Evolutionary conservation across 2,888 invertebrate species (phyloP), one percentile per base, ranked within the genome.

Genomic region (Hoplodrina ambigua): DNA sequence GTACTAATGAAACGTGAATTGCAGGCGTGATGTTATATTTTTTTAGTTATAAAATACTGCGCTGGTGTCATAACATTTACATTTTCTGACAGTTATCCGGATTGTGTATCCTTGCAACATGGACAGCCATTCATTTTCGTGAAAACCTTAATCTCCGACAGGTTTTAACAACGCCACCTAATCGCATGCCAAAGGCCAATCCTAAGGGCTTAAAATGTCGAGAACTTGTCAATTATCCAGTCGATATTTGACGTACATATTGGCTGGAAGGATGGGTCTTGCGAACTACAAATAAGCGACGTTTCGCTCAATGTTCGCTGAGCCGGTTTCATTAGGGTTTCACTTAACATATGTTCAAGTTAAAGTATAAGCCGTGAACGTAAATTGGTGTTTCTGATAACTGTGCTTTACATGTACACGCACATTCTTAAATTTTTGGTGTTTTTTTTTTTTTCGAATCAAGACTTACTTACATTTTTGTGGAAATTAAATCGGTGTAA

Each of bases 251-350:
- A 61, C 64, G 70, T 55, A 55, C 73, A 72, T 78, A 59, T 69
- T 68, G 72, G 65, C 61, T 71, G 53, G 49, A 66, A 69, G 53
- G 74, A 72, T 71, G 62, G 53, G 57, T 66, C 19, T 77, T 68
- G 66, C 70, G 69, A 75, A 76, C 59, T 78, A 75, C 78, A 79
- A 82, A 86, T 70, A 78, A 60, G 58, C 25, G 37, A 44, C 13
- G 69, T 64, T 69, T 69, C 52, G 72, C 64, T 72, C 57, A 52
- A 66, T 78, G 69, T 86, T 84, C 75, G 72, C 62, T 41, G 53
- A 83, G 74, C 80, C 74, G 75, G 78, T 78, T 80, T 75, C 80
- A 79, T 85, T 83, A 81, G 78, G 69, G 74, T 78, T 74, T 72
- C 78, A 86, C 73, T 78, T 78, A 78, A 75, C 80, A 78, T 65